Conservation (phyloP, 2,888 invertebrate genomes). For the Chrysomela aeneicollis region DNA sequence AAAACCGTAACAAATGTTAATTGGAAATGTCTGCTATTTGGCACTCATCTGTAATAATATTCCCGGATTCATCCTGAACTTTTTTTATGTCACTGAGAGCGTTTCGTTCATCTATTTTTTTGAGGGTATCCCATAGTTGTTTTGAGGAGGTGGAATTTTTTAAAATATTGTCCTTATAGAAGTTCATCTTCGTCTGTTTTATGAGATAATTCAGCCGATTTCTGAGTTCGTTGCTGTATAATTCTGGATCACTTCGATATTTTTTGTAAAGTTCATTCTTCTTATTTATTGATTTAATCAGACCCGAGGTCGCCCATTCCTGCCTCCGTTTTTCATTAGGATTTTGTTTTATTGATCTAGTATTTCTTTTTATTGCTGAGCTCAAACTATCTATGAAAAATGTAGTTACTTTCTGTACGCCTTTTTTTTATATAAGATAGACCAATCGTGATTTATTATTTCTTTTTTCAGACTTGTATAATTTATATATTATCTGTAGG, state of each 20-base stretch:
- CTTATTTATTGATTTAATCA: neutral
- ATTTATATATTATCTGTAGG: too few relatives aligned
- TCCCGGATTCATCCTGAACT: too few relatives aligned
- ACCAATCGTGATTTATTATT: too few relatives aligned
- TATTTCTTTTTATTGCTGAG: neutral
- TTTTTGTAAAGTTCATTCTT: neutral
- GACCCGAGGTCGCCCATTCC: too few relatives aligned
- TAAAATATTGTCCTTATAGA: neutral
- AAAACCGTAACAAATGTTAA: too few relatives aligned
- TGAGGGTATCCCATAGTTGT: neutral
- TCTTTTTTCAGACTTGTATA: too few relatives aligned
- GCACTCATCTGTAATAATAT: too few relatives aligned
- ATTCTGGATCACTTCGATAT: neutral
- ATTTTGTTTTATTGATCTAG: neutral
- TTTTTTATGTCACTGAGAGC: too few relatives aligned
- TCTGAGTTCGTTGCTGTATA: too few relatives aligned
- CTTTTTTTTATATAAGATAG: too few relatives aligned
- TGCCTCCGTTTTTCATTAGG: neutral
- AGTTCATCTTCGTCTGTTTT: constrained; percentile 1
- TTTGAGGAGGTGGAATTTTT: neutral
- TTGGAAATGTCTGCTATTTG: too few relatives aligned
- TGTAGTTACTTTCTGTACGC: neutral
- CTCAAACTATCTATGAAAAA: neutral
- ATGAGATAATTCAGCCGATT: neutral
- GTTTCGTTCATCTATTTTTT: neutral